Evolutionary conservation across 2,797 vertebrate genomes (phyloP).

Genomic region (Mormyrops attenuatus): DNA sequence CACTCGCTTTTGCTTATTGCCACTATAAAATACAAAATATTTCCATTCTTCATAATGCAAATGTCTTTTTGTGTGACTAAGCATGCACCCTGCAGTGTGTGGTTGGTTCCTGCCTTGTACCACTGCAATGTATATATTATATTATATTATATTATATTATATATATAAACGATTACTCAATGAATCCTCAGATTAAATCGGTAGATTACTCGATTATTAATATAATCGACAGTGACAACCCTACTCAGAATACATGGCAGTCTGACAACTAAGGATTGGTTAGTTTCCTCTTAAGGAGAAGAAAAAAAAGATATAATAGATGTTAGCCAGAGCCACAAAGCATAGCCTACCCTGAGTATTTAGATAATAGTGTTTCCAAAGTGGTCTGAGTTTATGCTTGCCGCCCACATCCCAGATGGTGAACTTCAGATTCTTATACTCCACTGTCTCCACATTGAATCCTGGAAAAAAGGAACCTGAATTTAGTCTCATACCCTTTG

Average conservation of each 20-base stretch:
- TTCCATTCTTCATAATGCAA: background rate
- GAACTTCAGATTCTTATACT: slow-evolving; percentile 98
- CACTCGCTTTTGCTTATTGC: no score
- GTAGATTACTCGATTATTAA: background rate
- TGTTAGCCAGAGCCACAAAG: background rate
- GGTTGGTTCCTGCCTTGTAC: background rate
- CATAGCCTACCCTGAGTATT: slow-evolving; percentile 87
- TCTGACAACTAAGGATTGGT: background rate
- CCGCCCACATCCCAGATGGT: slow-evolving; percentile 99
- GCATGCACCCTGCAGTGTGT: background rate
- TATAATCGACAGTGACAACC: background rate
- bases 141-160: background rate
- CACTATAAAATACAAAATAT: background rate
- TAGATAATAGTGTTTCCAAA: slow-evolving; percentile 99
- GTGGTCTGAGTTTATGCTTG: slow-evolving; percentile 91
- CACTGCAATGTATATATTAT: background rate
- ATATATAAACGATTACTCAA: background rate
- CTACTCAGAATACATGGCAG: background rate
- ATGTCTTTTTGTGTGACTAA: background rate
- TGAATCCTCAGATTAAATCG: background rate
- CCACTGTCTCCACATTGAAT: slow-evolving; percentile 97
- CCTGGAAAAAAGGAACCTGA: slow-evolving; percentile 57
- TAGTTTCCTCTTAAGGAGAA: background rate
- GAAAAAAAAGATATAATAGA: background rate
- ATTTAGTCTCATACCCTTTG: background rate